These are phyloP conservation scores for Myiothlypis coronata DNA, from an alignment of 2,797 vertebrate genomes.

Conservation along the genomic window DNA sequence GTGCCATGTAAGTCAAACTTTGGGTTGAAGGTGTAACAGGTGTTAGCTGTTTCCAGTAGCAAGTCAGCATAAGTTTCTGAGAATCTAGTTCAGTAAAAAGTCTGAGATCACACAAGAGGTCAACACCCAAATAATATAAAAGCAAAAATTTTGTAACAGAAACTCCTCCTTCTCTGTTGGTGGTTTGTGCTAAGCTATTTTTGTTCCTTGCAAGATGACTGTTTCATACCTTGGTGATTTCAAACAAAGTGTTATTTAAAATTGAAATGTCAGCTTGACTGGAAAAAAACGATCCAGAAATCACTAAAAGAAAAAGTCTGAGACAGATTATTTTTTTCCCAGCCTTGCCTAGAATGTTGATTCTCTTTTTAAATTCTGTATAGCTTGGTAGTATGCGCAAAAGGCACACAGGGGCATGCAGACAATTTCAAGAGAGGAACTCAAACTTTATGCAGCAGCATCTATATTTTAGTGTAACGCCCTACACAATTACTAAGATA, in stretches of 20 bases:
- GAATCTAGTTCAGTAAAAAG: background rate
- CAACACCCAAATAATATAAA: background rate
- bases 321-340: background rate
- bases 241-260: constrained; percentile 9
- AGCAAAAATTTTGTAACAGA: background rate
- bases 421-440: background rate
- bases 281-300: background rate
- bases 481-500: background rate
- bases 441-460: background rate
- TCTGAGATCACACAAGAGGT: background rate
- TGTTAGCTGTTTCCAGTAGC: background rate
- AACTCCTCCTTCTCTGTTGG: background rate
- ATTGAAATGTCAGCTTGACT: background rate
- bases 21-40: background rate
- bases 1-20: background rate
- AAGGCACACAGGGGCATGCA: background rate
- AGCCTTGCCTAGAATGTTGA: background rate
- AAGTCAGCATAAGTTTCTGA: background rate
- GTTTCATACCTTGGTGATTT: constrained; percentile 16
- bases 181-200: background rate
- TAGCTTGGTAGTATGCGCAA: background rate
- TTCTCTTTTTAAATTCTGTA: background rate
- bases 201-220: background rate
- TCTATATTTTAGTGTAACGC: background rate
- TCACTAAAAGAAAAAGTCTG: background rate